Conservation (phyloP, 2,113 vertebrate genomes). For the Axis porcinus region DNA sequence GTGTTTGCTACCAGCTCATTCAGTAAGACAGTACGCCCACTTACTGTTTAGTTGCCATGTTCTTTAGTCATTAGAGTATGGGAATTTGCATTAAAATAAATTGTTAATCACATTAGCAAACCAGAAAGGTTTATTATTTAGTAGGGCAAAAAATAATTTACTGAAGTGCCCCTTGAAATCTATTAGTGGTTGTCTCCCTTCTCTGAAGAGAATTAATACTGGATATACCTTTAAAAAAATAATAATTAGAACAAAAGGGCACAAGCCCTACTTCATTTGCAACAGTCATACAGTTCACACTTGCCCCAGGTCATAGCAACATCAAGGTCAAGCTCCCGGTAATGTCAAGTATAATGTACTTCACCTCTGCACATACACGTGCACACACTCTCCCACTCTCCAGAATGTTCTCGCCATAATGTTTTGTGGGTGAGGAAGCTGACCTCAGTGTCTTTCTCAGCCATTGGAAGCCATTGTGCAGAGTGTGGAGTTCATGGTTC, state of each 20-base stretch:
- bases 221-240: not conserved
- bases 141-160: not conserved
- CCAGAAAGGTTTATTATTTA: not conserved
- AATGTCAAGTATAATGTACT: not conserved
- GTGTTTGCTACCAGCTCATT: not conserved
- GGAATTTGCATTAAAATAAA: not conserved
- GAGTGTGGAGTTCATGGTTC: not conserved
- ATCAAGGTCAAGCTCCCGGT: not conserved
- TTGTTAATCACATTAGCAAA: not conserved
- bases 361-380: not conserved
- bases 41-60: not conserved
- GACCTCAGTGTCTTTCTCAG: not conserved
- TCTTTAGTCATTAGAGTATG: not conserved
- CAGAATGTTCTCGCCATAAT: not conserved
- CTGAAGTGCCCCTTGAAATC: not conserved
- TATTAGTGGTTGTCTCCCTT: conserved; percentile 10
- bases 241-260: not conserved
- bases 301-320: not conserved
- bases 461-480: not conserved
- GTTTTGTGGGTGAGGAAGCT: not conserved
- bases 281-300: too few relatives aligned
- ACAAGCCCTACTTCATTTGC: not conserved
- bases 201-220: not conserved
- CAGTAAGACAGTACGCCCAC: not conserved
- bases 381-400: not conserved